These are phyloP conservation scores for Beaufortia kweichowensis DNA, from an alignment of 2,113 vertebrate species.

Conservation along the genomic window DNA sequence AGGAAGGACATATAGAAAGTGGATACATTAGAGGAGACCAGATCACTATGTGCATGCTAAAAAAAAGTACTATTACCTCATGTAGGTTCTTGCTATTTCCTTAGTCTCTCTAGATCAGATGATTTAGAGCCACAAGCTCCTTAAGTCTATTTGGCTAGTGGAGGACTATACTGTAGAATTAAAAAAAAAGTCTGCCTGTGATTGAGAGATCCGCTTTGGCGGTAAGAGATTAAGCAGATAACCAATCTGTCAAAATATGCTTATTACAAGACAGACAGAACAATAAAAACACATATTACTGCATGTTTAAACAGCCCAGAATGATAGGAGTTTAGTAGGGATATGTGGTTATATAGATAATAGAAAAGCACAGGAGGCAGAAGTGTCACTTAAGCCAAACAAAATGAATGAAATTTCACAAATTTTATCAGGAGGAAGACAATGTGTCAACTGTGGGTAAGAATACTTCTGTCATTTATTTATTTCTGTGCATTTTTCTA, in stretches of 20 bases:
- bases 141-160: background rate
- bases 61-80: slow-evolving; percentile 78
- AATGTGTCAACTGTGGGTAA: no score
- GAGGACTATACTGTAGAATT: slow-evolving; percentile 5
- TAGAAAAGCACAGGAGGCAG: slow-evolving; percentile 34
- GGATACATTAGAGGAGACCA: background rate
- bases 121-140: background rate
- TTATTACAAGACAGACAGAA: slow-evolving; percentile 42
- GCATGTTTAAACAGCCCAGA: slow-evolving; percentile 28
- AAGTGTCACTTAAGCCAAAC: slow-evolving; percentile 8
- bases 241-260: slow-evolving; percentile 44
- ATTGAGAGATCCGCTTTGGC: slow-evolving; percentile 39
- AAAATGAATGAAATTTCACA: no score
- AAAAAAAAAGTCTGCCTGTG: slow-evolving; percentile 30
- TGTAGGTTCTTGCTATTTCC: slow-evolving; percentile 50
- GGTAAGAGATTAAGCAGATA: slow-evolving; percentile 43
- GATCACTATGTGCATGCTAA: slow-evolving; percentile 63
- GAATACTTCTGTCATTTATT: no score
- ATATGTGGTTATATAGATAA: slow-evolving; percentile 47
- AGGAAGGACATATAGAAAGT: background rate
- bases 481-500: slow-evolving; percentile 47
- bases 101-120: slow-evolving; percentile 8
- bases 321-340: slow-evolving; percentile 18
- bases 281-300: slow-evolving; percentile 28
- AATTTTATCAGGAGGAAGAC: no score